phyloP scores from a whole-genome alignment of 2,888 invertebrate species.

The Xestia sexstrigata region DNA sequence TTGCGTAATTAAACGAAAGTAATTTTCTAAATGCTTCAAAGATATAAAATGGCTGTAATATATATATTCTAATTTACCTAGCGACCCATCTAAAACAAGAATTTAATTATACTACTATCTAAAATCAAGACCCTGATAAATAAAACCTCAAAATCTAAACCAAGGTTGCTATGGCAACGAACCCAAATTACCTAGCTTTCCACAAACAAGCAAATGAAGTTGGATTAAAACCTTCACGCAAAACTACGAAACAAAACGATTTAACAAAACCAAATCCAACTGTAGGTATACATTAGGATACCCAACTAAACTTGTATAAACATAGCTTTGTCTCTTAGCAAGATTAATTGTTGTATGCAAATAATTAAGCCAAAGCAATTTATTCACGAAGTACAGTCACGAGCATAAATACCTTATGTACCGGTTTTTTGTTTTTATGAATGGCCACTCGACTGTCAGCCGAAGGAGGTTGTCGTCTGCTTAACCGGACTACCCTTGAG shows the following conservation, averaged over 20 bases:
- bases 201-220: background rate
- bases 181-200: background rate
- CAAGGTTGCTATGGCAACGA: background rate
- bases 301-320: conserved; percentile 27
- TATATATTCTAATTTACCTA: background rate
- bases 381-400: conserved; percentile 31
- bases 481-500: no score
- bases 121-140: background rate
- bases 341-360: conserved; percentile 53
- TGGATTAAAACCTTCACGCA: background rate
- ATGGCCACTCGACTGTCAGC: no score
- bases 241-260: conserved; percentile 29
- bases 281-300: conserved; percentile 1
- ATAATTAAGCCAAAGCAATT: conserved; percentile 51
- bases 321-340: conserved; percentile 41
- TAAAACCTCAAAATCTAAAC: background rate
- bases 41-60: background rate
- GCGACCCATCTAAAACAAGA: background rate
- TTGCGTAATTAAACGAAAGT: background rate
- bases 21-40: background rate
- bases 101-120: background rate
- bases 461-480: no score
- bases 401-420: background rate
- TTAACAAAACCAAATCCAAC: conserved; percentile 20
- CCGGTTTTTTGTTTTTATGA: no score